A percentile compares a stretch with the other conserved stretches of the same genome.
These are phyloP conservation scores for Eudemis profundana DNA, from an alignment of 2,888 invertebrate species.

Conservation along the genomic window DNA sequence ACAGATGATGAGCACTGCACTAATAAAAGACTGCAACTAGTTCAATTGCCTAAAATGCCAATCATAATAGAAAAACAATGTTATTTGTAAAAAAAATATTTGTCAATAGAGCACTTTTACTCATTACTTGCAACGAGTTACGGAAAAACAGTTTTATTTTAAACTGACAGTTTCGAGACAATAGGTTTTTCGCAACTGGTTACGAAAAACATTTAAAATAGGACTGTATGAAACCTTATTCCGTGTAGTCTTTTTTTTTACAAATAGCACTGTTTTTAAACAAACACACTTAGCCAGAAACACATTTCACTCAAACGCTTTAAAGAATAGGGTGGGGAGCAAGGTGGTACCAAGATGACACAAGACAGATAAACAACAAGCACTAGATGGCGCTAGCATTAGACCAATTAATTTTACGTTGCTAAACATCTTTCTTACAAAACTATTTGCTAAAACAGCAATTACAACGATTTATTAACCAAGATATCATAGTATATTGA, in stretches of 20 bases:
- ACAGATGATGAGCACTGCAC: slow-evolving; percentile 25
- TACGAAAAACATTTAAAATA: too few species aligned
- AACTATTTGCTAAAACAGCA: too few species aligned
- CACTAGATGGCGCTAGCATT: not conserved
- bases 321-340: slow-evolving; percentile 23
- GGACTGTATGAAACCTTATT: too few species aligned
- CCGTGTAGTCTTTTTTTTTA: not conserved
- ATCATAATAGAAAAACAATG: not conserved
- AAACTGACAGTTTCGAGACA: too few species aligned
- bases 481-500: too few species aligned
- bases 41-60: slow-evolving; percentile 9
- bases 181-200: too few species aligned
- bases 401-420: too few species aligned
- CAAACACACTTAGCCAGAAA: slow-evolving; percentile 2
- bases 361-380: not conserved
- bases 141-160: too few species aligned
- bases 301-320: not conserved
- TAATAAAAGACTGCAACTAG: slow-evolving; percentile 12
- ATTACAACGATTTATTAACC: too few species aligned
- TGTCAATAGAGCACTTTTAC: too few species aligned
- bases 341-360: slow-evolving; percentile 20
- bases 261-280: slow-evolving; percentile 10
- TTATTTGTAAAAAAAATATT: slow-evolving; percentile 9
- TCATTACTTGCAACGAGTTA: too few species aligned
- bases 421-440: too few species aligned